Evolutionary conservation across 2,888 invertebrate species (phyloP).

Genomic region (Anarsia innoxiella): DNA sequence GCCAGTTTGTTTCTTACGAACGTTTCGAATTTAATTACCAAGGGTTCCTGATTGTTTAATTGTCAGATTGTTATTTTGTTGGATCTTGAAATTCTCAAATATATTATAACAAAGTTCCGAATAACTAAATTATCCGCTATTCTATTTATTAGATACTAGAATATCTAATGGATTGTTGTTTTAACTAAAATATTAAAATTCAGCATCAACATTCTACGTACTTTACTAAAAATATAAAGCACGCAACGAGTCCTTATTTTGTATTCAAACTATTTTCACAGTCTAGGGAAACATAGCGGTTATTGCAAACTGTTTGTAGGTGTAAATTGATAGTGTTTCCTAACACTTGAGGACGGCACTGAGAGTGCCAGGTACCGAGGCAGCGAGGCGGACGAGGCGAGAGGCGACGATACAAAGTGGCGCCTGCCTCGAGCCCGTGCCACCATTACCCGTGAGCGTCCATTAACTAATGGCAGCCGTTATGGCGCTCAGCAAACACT

Average conservation of each 20-base stretch:
- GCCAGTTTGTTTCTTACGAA: conserved; percentile 16
- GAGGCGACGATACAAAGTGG: conserved; percentile 25
- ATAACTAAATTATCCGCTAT: no score
- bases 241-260: no score
- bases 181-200: no score
- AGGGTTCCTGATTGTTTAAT: conserved; percentile 16
- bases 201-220: no score
- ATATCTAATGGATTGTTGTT: no score
- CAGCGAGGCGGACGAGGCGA: conserved; percentile 3
- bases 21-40: conserved; percentile 28
- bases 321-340: conserved; percentile 15
- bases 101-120: no score
- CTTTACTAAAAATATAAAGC: no score
- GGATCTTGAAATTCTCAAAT: no score
- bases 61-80: neutral
- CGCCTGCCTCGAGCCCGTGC: conserved; percentile 17
- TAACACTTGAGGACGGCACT: conserved; percentile 1
- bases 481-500: conserved; percentile 48
- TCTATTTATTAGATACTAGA: no score
- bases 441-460: conserved; percentile 39
- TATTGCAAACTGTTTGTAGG: no score
- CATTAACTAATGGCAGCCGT: conserved; percentile 57
- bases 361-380: neutral
- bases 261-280: no score
- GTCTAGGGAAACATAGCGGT: no score